Evolutionary conservation across 2,797 vertebrate genomes (phyloP), one percentile per base, ranked within the genome.

Genomic region (Masticophis lateralis): DNA sequence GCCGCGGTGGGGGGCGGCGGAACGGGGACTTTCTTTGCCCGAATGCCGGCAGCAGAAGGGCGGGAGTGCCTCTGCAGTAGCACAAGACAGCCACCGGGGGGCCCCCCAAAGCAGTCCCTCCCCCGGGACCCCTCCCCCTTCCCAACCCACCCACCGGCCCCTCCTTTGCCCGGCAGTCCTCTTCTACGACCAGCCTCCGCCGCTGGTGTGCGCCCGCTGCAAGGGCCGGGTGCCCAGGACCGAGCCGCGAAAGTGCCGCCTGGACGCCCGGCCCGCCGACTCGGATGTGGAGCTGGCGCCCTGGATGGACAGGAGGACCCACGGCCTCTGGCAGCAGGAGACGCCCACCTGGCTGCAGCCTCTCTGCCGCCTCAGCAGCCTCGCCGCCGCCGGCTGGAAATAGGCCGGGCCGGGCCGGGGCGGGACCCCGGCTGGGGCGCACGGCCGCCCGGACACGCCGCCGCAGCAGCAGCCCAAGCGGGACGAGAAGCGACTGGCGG

Each of bases 301-400:
- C 51, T 92, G 63, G 90, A n/a, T 55, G 43, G 94, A 90, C 5
- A 10, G 63, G 8, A 94, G 95, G 93, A 88, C 56, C 59, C 95
- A 95, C 89, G 96, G 94, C 47, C 87, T 97, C 87, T 95, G 96
- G 96, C 95, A 97, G 60, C 96, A 96, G 92, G 96, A 96, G 32
- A 92, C 95, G 11, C 89, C 91, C 1, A 32, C 93, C 2, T 89
- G 94, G 83, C 74, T 91, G 56, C 94, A 92, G 59, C 91, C 94
- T 1, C 91, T 94, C 1, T 91, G 91, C 51, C 93, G 3, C 2
- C 69, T 18, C 88, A 95, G 92, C 56, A 91, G 94, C 90, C 87
- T 94, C 79, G 91, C 74, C 1, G 90, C 93, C 18, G 79, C 90
- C 14, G 91, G 5, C 88, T 90, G 18, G 87, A 56, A 91, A 94